These are phyloP conservation scores for Pempheris klunzingeri DNA, from an alignment of 2,797 vertebrate genomes.

Conservation along the genomic window DNA sequence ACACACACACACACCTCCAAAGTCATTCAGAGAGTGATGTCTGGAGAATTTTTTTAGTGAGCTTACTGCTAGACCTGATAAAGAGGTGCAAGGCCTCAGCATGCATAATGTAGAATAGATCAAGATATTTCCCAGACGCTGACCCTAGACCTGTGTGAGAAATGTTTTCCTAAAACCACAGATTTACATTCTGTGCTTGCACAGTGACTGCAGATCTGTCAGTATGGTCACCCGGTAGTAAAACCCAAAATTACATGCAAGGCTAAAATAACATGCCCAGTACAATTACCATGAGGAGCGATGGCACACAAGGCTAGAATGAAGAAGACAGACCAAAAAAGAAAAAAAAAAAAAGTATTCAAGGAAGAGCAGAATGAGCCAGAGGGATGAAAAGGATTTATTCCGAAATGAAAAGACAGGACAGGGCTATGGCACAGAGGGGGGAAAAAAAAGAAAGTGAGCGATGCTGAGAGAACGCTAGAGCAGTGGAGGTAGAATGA, in stretches of 20 bases:
- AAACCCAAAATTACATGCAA: constrained; percentile 58
- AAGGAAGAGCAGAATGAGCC: constrained; percentile 72
- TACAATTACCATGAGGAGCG: constrained; percentile 68
- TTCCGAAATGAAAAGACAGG: constrained; percentile 77
- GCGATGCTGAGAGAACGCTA: constrained; percentile 52
- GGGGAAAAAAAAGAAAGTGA: constrained; percentile 40
- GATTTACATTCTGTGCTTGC: constrained; percentile 58
- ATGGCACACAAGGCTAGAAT: constrained; percentile 55
- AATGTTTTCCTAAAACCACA: constrained; percentile 41
- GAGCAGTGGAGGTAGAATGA: constrained; percentile 72
- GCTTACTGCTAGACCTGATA: constrained; percentile 47
- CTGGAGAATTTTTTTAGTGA: constrained; percentile 38
- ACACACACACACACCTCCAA: constrained; percentile 28
- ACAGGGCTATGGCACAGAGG: constrained; percentile 57
- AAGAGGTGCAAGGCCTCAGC: constrained; percentile 46
- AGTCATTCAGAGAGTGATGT: constrained; percentile 50
- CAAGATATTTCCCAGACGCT: constrained; percentile 53
- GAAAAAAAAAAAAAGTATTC: constrained; percentile 40
- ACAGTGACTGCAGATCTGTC: constrained; percentile 53
- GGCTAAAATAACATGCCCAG: constrained; percentile 65
- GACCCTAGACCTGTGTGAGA: constrained; percentile 56
- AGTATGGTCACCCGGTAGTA: constrained; percentile 49
- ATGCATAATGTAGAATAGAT: constrained; percentile 52
- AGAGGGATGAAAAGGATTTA: constrained; percentile 79
- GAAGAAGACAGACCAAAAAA: constrained; percentile 68